phyloP scores from a whole-genome alignment of 2,888 invertebrate species.

The Diarsia brunnea region DNA sequence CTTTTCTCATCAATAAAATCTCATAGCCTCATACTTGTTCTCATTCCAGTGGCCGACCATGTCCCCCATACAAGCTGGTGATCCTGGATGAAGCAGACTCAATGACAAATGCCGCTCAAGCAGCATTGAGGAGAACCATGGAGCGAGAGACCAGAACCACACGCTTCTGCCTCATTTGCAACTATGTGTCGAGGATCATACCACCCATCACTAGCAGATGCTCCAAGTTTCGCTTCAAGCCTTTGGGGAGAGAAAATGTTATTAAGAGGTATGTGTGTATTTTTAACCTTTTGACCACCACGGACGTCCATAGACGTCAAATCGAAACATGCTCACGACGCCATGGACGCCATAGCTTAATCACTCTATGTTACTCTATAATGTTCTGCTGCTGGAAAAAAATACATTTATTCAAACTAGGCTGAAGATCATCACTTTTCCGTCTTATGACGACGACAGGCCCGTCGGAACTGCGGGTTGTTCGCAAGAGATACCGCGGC shows the following conservation, averaged over 20 bases:
- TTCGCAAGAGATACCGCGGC: too few species aligned
- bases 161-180: slow-evolving; percentile 99
- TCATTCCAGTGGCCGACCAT: slow-evolving; percentile 93
- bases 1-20: neutral
- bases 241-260: slow-evolving; percentile 94
- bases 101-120: slow-evolving; percentile 99
- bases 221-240: slow-evolving; percentile 99
- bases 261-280: slow-evolving; percentile 86
- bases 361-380: too few species aligned
- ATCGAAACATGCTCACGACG: too few species aligned
- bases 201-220: slow-evolving; percentile 99
- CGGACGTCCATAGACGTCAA: too few species aligned
- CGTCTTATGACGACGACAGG: too few species aligned
- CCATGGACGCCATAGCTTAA: too few species aligned
- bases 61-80: slow-evolving; percentile 98
- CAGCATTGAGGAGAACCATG: slow-evolving; percentile 99
- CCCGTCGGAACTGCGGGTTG: too few species aligned
- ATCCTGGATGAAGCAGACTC: slow-evolving; percentile 99
- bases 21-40: neutral
- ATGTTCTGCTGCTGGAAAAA: neutral
- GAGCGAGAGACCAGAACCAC: slow-evolving; percentile 98
- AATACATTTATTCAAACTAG: neutral
- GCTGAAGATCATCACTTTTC: neutral
- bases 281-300: too few species aligned
- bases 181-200: slow-evolving; percentile 99